Base-by-base conservation (phyloP, 2,888 invertebrate genomes). In the Eurois occulta region DNA sequence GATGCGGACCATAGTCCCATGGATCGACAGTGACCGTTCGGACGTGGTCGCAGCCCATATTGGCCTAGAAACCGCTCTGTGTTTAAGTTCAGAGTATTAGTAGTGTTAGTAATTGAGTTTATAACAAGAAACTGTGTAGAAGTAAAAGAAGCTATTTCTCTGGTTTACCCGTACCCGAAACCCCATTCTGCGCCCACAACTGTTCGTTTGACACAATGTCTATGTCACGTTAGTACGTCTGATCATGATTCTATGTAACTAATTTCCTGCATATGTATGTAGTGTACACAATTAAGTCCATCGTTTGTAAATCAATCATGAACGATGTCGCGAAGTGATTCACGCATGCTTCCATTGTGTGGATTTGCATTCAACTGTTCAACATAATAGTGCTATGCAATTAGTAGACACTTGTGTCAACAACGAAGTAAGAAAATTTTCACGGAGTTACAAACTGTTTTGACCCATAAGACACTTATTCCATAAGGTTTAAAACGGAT, bases 261-360 rank as follows among this genome's bases (percentile, higher is more conserved):
- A 8, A 52, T 24, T 32, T 21, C 35, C n/a, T n/a, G n/a, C n/a
- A n/a, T n/a, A n/a, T n/a, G n/a, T n/a, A n/a, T n/a, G n/a, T n/a
- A n/a, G n/a, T n/a, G n/a, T n/a, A n/a, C n/a, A 35, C 35, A 35
- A 35, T 10, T 1, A 21, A 18, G n/a, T 18, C 24, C 18, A 43
- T 21, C 60, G 35, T 70, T 62, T 66, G 66, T 60, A n/a, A 43
- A 60, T 60, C 32, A 48, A 62, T 38, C 32, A 32, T 48, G 41
- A 2, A 66, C 48, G 38, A 35, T 67, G 28, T 43, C n/a, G 48
- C 18, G n/a, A 52, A 65, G 55, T 46, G 46, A 75, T 38, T 64
- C 38, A 46, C n/a, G 74, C 52, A n/a, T 38, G 38, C n/a, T 65
- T 41, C n/a, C 11, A 11, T 46, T 46, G 43, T 46, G 43, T 13